Evolutionary conservation across 2,113 vertebrate species (phyloP).

Genomic region (Pimephales promelas): DNA sequence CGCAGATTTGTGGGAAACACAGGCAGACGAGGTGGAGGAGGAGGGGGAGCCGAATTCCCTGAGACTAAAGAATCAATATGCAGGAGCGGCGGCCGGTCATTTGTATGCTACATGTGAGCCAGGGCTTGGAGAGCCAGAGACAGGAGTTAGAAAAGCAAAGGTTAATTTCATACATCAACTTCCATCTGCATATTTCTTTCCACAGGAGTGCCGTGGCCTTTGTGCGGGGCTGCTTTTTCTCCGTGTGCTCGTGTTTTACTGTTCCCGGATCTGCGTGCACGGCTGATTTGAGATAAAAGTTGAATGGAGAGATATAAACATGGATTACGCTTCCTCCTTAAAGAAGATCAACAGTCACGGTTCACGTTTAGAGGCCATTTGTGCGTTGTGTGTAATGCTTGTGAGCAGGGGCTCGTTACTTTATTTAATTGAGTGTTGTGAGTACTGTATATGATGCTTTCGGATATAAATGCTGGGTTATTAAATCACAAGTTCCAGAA

Average conservation of each 20-base stretch:
- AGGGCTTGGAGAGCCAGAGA: constrained; percentile 53
- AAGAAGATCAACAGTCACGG: background rate
- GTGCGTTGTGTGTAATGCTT: background rate
- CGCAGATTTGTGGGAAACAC: constrained; percentile 44
- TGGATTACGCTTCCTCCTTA: background rate
- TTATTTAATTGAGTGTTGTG: background rate
- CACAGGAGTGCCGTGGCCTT: constrained; percentile 56
- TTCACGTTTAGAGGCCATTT: background rate
- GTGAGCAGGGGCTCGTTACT: background rate
- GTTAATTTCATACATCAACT: constrained; percentile 80
- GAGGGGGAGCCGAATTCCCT: constrained; percentile 54
- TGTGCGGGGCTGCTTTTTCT: constrained; percentile 15
- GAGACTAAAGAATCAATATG: constrained; percentile 67
- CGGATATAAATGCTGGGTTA: background rate
- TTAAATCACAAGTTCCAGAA: background rate
- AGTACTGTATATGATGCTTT: background rate
- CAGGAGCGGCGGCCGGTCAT: constrained; percentile 58
- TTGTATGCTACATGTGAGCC: constrained; percentile 65
- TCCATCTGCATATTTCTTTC: constrained; percentile 68
- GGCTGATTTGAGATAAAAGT: background rate
- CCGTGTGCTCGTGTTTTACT: constrained; percentile 31
- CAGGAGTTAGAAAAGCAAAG: constrained; percentile 74
- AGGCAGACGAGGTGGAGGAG: constrained; percentile 51
- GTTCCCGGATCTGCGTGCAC: background rate
- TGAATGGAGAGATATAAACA: background rate